Base-by-base conservation (phyloP, 2,797 vertebrate species). In the Myotis findleyi region DNA sequence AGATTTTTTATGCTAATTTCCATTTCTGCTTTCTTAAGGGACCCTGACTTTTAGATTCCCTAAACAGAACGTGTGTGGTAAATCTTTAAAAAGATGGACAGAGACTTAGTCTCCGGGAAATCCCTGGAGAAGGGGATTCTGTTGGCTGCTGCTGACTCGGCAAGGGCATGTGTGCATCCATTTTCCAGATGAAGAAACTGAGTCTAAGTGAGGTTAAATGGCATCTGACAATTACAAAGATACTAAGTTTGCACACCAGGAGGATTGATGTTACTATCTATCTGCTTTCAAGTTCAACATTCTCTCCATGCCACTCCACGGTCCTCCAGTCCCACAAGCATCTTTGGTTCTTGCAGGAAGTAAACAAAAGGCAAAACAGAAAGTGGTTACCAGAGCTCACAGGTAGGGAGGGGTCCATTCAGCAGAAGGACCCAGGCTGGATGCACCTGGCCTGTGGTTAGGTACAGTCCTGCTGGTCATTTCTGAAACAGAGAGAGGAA, bases 341-440 rank as follows among this genome's bases (percentile, higher is more conserved):
- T 51, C 36, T 55, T 4, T 0, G 36, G 18, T 62, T 85, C 25
- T n/a, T 6, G 66, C 33, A 93, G 82, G 66, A 96, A 66, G 38
- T 36, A 53, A 93, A 64, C 41, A 76, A 69, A 96, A 92, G 69
- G 16, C 59, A 93, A 59, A 88, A 79, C 49, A 76, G 91, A 82
- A 92, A 87, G 30, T 30, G 27, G 21, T 72, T 86, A 27, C 23
- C 49, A 59, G 71, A 25, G 4, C 21, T 38, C 3, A 0, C 14
- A 21, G 27, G 33, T 20, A 62, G 59, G 59, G 59, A 44, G 11
- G 77, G 38, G 2, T 83, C 36, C 49, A 27, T 79, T 18, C 14
- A 7, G 16, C 71, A 73, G 47, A 75, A 53, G 59, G 71, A 30
- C 1, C 25, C 6, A 36, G 36, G 36, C 41, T 7, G 12, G 77